A percentile compares a stretch with the other conserved stretches of the same genome.
These are phyloP conservation scores for Micronycteris hirsuta DNA, from an alignment of 2,113 vertebrate species.

Conservation along the genomic window DNA sequence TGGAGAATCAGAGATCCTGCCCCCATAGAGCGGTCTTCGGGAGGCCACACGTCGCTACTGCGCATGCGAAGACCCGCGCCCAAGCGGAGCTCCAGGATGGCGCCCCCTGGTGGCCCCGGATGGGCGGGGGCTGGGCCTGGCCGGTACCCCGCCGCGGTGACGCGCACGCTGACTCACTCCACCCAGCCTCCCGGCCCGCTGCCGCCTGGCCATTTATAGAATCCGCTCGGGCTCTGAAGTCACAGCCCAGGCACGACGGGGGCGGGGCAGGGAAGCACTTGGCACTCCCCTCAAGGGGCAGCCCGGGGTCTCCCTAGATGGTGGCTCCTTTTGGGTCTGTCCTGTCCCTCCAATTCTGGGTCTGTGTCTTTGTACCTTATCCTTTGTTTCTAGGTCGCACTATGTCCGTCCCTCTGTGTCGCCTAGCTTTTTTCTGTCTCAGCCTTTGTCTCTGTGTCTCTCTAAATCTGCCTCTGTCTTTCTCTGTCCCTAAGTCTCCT, in stretches of 20 bases:
- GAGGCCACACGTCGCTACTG: not conserved
- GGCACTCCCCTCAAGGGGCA: not conserved
- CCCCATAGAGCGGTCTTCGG: rapidly evolving
- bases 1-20: rapidly evolving
- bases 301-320: constrained; percentile 42
- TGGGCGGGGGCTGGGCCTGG: not conserved
- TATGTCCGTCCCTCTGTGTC: not conserved
- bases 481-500: not conserved
- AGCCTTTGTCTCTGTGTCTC: not conserved
- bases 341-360: not conserved
- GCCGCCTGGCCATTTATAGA: constrained; percentile 73
- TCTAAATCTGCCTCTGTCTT: not conserved
- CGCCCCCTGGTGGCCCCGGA: constrained; percentile 29
- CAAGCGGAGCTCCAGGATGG: not conserved
- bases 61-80: not conserved
- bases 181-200: not conserved
- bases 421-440: not conserved
- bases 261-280: not conserved
- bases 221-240: constrained; percentile 59
- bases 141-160: not conserved
- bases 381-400: not conserved
- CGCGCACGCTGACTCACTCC: constrained; percentile 18
- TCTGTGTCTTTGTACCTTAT: not conserved
- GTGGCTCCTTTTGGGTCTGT: not conserved
- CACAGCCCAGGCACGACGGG: constrained; percentile 48